These are phyloP conservation scores for Henricia sp. DNA, from an alignment of 53 echinoderm and acorn worm genomes.

Conservation along the genomic window DNA sequence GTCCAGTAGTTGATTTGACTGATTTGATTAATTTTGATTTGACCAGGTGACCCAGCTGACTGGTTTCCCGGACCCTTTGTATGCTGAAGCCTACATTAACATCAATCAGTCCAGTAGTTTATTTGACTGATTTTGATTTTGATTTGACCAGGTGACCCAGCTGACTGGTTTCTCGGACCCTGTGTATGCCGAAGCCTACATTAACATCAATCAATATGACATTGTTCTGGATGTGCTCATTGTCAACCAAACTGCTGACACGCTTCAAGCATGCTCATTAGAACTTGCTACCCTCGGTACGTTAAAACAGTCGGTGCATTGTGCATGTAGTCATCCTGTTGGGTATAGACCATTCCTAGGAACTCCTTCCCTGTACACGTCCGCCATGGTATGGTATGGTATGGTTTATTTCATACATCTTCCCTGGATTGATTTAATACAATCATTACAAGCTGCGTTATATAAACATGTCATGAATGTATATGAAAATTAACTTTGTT, in stretches of 20 bases:
- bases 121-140: slow-evolving; percentile 1
- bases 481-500: too few species aligned
- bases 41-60: slow-evolving; percentile 90
- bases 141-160: slow-evolving; percentile 84
- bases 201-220: slow-evolving; percentile 99
- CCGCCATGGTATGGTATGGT: too few species aligned
- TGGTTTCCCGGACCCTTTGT: slow-evolving; percentile 97
- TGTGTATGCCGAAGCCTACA: slow-evolving; percentile 96
- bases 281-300: slow-evolving; percentile 97
- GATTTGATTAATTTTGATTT: background rate
- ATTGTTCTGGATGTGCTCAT: slow-evolving; percentile 94
- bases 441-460: too few species aligned
- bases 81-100: slow-evolving; percentile 94
- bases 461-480: too few species aligned
- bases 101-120: slow-evolving; percentile 93
- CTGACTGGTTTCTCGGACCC: slow-evolving; percentile 99
- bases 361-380: too few species aligned
- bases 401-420: too few species aligned
- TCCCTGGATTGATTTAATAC: too few species aligned
- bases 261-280: slow-evolving; percentile 94
- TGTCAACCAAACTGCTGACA: slow-evolving; percentile 94
- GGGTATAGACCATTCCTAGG: too few species aligned
- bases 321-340: too few species aligned
- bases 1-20: slow-evolving; percentile 84
- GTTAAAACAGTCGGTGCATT: too few species aligned